Percentiles rank a stretch among this genome's conserved stretches.
These are phyloP conservation scores for Oxycera nigricornis DNA, from an alignment of 2,888 invertebrate genomes.

Conservation along the genomic window DNA sequence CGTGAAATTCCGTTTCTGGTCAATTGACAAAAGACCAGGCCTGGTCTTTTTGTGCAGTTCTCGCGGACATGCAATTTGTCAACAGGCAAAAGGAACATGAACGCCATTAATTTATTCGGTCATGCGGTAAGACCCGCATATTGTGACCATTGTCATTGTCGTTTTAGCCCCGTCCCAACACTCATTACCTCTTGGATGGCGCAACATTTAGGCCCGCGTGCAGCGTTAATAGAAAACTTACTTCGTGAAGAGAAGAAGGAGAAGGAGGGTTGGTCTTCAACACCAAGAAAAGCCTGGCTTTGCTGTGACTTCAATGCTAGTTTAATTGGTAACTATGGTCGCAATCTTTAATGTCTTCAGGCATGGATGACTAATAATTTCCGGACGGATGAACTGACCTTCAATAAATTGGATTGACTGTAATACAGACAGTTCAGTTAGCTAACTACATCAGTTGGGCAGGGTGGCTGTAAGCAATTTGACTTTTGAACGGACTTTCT, in stretches of 20 bases:
- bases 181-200: background rate
- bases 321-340: background rate
- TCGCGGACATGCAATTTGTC: slow-evolving; percentile 31
- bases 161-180: background rate
- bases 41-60: no score
- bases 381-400: slow-evolving; percentile 39
- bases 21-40: no score
- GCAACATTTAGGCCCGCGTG: background rate
- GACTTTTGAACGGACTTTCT: no score
- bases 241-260: background rate
- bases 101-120: slow-evolving; percentile 31
- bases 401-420: slow-evolving; percentile 39
- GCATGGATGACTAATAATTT: slow-evolving; percentile 38
- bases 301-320: background rate
- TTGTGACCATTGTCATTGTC: slow-evolving; percentile 16
- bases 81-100: slow-evolving; percentile 10
- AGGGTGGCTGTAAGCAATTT: no score
- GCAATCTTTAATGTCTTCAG: slow-evolving; percentile 10
- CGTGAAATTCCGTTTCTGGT: no score
- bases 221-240: background rate
- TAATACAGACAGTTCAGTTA: background rate
- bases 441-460: background rate
- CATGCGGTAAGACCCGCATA: slow-evolving; percentile 37
- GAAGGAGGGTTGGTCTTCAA: background rate
- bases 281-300: background rate